Evolutionary conservation across 2,888 invertebrate species (phyloP), one percentile per base, ranked within the genome.

Genomic region (Drosophila merina): DNA sequence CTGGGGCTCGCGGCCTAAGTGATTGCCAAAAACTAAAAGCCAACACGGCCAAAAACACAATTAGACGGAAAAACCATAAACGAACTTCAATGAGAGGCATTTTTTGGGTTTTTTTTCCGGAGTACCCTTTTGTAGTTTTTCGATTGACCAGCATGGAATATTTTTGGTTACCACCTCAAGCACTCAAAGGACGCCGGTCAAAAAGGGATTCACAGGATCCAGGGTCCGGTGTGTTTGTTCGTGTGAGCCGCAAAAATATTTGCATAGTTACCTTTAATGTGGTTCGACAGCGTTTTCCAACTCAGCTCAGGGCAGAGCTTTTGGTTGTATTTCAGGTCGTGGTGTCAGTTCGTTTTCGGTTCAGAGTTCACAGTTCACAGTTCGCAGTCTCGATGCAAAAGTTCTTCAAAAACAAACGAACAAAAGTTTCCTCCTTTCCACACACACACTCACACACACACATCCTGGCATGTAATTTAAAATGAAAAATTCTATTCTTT

Each of bases 251-350:
- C 90, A 90, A 89, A 90, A 90, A 89, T 89, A 90, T 90, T 90
- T 90, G 88, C 89, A 88, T 89, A 89, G 90, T 89, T 90, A 90
- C 90, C 90, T 90, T 90, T 90, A 90, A 90, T 90, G 90, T 90
- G 90, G 90, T 86, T 86, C 81, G 75, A 77, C 73, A 83, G 75
- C 72, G 73, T 52, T 79, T 72, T 49, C 14, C 14, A 49, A 25
- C 12, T 47, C 28, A n/a, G n/a, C n/a, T n/a, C n/a, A n/a, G 47
- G 47, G 12, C 26, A 48, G 2, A 26, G 57, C 33, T 38, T 57
- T 54, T 36, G 33, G 26, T 25, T 14, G 14, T 36, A 36, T 36
- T 36, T 52, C 38, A n/a, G 51, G 51, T 38, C 26, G 36, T 12
- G 51, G 30, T 33, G 12, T 62, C 26, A 31, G 40, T 40, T 31